Conservation (phyloP, 2,888 invertebrate species). For the Melipona beecheii region DNA sequence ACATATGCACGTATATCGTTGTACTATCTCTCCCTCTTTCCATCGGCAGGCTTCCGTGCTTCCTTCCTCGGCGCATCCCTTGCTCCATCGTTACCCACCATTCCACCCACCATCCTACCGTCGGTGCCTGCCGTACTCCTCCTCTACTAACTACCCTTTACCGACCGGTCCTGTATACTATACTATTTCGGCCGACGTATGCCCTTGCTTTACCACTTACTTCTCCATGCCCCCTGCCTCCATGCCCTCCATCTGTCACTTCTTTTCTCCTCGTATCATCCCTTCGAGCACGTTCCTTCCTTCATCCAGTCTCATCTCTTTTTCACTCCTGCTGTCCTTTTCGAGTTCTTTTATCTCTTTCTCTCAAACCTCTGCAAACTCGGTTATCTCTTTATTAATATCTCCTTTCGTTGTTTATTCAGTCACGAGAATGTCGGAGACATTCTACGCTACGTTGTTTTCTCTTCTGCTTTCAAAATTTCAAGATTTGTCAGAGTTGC, state of each 20-base stretch:
- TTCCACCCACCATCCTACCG: not conserved
- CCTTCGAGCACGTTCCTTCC: not conserved
- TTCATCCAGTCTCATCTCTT: not conserved
- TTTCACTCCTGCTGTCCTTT: not conserved
- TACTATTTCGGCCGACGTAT: constrained; percentile 14
- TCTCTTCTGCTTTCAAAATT: too few relatives aligned
- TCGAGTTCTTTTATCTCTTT: not conserved
- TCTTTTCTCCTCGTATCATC: constrained; percentile 2
- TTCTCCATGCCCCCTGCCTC: not conserved
- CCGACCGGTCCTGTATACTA: constrained; percentile 6
- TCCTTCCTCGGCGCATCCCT: not conserved
- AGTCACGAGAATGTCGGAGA: not conserved
- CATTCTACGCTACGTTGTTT: not conserved
- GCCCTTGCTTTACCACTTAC: constrained; percentile 12
- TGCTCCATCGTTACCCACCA: not conserved
- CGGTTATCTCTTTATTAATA: not conserved
- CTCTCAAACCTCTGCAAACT: not conserved
- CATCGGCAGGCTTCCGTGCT: not conserved
- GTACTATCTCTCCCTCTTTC: not conserved
- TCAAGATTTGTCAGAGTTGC: not conserved
- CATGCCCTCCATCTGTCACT: not conserved
- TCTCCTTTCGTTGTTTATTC: not conserved
- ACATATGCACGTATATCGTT: not conserved
- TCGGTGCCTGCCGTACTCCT: not conserved
- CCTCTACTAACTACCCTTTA: constrained; percentile 31